Evolutionary conservation across 2,113 vertebrate species (phyloP).

Genomic region (Zosterops hypoxanthus): DNA sequence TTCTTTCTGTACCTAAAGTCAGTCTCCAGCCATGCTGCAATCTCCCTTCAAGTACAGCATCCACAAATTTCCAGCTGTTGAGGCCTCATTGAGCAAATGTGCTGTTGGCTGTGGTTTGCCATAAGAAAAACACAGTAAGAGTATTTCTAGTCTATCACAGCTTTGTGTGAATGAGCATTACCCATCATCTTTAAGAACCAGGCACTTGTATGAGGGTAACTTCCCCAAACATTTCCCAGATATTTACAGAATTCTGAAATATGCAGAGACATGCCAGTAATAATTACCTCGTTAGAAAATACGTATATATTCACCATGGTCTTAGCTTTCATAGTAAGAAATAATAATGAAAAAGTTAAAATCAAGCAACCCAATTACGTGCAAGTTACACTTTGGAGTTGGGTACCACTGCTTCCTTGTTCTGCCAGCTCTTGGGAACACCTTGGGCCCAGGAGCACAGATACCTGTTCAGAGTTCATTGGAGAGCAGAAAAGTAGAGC

Average conservation of each 20-base stretch:
- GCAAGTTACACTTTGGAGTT: background rate
- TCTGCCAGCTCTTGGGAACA: background rate
- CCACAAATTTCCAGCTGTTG: background rate
- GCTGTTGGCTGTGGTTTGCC: background rate
- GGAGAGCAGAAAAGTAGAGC: constrained; percentile 41
- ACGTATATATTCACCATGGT: background rate
- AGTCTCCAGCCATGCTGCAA: background rate
- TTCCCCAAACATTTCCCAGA: background rate
- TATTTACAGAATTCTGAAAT: constrained; percentile 36
- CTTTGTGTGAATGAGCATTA: constrained; percentile 25
- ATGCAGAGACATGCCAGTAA: constrained; percentile 1
- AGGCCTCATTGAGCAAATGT: background rate
- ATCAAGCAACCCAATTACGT: background rate
- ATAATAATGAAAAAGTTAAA: constrained; percentile 6
- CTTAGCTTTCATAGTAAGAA: constrained; percentile 20
- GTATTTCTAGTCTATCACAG: constrained; percentile 18
- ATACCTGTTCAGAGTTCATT: background rate
- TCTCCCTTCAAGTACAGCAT: background rate
- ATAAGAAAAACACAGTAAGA: background rate
- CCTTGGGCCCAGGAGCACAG: background rate
- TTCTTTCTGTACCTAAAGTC: background rate
- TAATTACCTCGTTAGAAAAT: background rate
- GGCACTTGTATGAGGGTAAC: background rate
- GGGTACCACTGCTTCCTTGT: background rate
- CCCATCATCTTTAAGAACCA: background rate